Evolutionary conservation across 2,888 invertebrate species (phyloP), one percentile per base, ranked within the genome.

Genomic region (Dorcus parallelipipedus): DNA sequence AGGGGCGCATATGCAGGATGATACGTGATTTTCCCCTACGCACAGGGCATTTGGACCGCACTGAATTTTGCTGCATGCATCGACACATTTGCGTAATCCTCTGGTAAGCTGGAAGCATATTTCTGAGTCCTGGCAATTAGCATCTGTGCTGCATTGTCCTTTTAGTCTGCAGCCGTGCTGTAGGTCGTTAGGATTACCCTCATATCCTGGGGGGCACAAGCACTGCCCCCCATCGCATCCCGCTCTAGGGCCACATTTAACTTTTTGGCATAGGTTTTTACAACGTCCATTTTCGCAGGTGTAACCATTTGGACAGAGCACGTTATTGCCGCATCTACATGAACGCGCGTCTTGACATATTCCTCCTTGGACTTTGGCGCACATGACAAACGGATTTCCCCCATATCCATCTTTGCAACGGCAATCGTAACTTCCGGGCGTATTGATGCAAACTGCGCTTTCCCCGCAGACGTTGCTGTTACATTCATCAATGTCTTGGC

Each of bases 1-100:
- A 61, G 92, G 89, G 23, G 88, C 83, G 73, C 95, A 95, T 60
- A 94, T 87, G 72, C 95, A 95, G 38, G 90, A 87, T 1, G 94
- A 91, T 62, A 90, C 84, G 76, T 95, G 95, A 71, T 89, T 89
- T 69, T 91, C 87, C 10, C 90, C 87, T 6, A 93, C 85, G 73
- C 95, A 95, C 1, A 93, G 77, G 3, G 95, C 93, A 76, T 95
- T 95, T 0, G 94, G 93, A 9, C 95, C 95, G 73, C 95, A 95
- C 70, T 93, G 93, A 38, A 91, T 82, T 79, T 92, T 92, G 63
- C 88, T 88, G 71, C 95, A 95, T 0, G 90, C 91, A 73, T 94
- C 93, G 3, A 93, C 87, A 76, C 94, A 95, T 77, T 91, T 91
- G 54, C 94, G 82, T 3, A 86, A 75, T 33, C 88, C 89, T 79